Base-by-base conservation (phyloP, 1,140 invertebrate genomes). In the Platyura marginata region DNA sequence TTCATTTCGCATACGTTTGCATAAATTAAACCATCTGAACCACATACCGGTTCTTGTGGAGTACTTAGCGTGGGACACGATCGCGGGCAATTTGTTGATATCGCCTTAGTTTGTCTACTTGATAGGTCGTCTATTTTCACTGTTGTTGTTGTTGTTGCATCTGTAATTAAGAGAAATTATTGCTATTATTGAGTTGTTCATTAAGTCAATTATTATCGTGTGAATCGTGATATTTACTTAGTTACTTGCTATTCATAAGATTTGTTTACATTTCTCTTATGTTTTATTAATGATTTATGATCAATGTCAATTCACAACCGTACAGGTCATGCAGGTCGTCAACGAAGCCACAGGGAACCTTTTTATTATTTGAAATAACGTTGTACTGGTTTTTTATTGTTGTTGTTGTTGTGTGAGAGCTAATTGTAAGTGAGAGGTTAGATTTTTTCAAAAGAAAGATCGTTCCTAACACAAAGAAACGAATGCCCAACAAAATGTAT, bases 1-100 rank as follows among this genome's bases (percentile, higher is more conserved):
- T 78, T 76, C 79, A 94, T 79, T 65, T 92, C 84, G 56, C 91
- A 96, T 21, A 82, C 72, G 45, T 83, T 91, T 16, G 80, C 75
- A 63, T 93, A 93, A 48, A 90, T 90, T 51, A 79, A 66, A 15
- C 78, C 81, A 53, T 94, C 88, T 40, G 75, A 79, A 41, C 83
- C 87, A 59, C 89, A 93, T 11, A 93, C 86, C 40, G 87, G 81
- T 1, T 78, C 76, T 32, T 72, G 73, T 19, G 65, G 63, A 3
- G 54, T 58, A 3, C 69, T 49, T 19, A 76, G 70, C 36, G 77
- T 70, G 1, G 79, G 77, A 57, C 82, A 87, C 52, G 85, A 83
- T 35, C 82, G 66, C 2, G 82, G 82, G 59, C 81, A 87, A 9
- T 66, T 69, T 2, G 73, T 69, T 15, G 43, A 32, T 13, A 36